Base-by-base conservation (phyloP, 2,888 invertebrate species). In the Amphipyra tragopoginis region DNA sequence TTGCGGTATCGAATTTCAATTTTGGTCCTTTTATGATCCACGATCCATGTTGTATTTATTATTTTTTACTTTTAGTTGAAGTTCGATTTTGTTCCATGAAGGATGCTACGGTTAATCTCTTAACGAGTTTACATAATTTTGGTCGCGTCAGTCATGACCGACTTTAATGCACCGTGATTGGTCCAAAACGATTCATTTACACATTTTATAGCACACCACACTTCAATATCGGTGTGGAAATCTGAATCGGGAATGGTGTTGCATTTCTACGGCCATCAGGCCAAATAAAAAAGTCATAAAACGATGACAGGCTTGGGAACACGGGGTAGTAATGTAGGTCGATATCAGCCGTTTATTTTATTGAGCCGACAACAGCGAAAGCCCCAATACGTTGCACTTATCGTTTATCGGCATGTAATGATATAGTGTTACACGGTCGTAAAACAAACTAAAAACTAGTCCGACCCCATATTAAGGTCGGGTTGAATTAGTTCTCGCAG, bases 271-370 rank as follows among this genome's bases (percentile, higher is more conserved):
- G 78, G 85, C 86, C 86, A 91, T 89, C 88, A 89, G 87, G 86
- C 86, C 88, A 87, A 92, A 94, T 94, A 93, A 94, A 93, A 94
- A 93, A 91, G 93, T 90, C 89, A 91, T 94, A 93, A 93, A 93
- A 87, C 85, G 86, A 90, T 90, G 91, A 90, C 93, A 89, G 82
- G 92, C 92, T 91, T 93, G 94, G 92, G 93, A 94, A 94, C 87
- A 90, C 86, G 80, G 90, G 87, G 84, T 85, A 77, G 90, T 88
- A 88, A 90, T 88, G 88, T 88, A 86, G 89, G 86, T 86, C 87
- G 89, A 87, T 92, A 90, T 88, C 88, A 80, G 82, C 80, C 81
- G 82, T 80, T 83, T 87, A 86, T 90, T 90, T 90, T 92, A 92
- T 90, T 88, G 87, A 82, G 84, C 88, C 87, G 89, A 86, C 88